These are phyloP conservation scores for Macaca mulatta DNA, from an alignment of 2,113 vertebrate species.

Conservation along the genomic window DNA sequence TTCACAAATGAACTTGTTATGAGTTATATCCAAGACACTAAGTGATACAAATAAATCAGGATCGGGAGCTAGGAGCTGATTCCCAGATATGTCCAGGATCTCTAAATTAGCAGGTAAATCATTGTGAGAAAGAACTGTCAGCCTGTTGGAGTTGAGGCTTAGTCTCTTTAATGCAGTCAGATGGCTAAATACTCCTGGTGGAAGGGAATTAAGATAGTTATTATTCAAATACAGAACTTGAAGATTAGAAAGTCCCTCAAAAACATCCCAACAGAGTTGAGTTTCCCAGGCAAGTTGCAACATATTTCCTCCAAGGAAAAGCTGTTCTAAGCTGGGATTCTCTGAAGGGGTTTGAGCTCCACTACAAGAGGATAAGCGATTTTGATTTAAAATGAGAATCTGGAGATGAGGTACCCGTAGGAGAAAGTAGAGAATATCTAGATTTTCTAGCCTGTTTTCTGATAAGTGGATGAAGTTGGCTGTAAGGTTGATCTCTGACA, in stretches of 20 bases:
- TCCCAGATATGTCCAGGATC: constrained; percentile 85
- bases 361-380: constrained; percentile 85
- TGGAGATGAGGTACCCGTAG: constrained; percentile 74
- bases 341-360: background rate
- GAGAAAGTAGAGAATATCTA: constrained; percentile 84
- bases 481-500: background rate
- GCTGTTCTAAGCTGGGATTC: constrained; percentile 80
- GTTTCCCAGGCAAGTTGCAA: constrained; percentile 88
- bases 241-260: constrained; percentile 85
- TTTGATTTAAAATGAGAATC: constrained; percentile 83
- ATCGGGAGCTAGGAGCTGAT: constrained; percentile 88
- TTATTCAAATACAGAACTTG: constrained; percentile 82
- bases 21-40: constrained; percentile 80
- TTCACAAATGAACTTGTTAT: constrained; percentile 89
- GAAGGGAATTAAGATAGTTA: constrained; percentile 88
- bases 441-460: constrained; percentile 84
- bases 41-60: constrained; percentile 85
- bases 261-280: constrained; percentile 86
- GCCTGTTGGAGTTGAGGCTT: constrained; percentile 87
- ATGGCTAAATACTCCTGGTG: constrained; percentile 85
- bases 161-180: constrained; percentile 85
- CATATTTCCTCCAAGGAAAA: constrained; percentile 89
- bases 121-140: constrained; percentile 82
- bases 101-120: constrained; percentile 86
- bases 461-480: constrained; percentile 81